These are phyloP conservation scores for Amia ocellicauda DNA, from an alignment of 2,113 vertebrate genomes.

Conservation along the genomic window DNA sequence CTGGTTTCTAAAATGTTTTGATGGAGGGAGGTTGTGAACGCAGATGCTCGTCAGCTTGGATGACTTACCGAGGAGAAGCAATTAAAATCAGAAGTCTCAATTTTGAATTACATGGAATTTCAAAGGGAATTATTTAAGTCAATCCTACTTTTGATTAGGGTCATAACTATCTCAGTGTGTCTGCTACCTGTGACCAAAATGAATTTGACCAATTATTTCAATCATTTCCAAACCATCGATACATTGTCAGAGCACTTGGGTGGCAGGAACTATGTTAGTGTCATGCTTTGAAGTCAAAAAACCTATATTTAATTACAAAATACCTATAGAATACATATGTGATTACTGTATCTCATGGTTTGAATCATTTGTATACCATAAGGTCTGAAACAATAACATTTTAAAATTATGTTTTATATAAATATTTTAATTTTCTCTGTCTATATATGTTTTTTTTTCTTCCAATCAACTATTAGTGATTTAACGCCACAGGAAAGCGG, in stretches of 20 bases:
- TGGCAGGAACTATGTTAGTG: conserved; percentile 33
- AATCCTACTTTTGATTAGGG: conserved; percentile 51
- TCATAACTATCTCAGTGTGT: conserved; percentile 25
- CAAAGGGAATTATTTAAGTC: conserved; percentile 61
- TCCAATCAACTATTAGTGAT: conserved; percentile 73
- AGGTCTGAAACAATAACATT: conserved; percentile 39
- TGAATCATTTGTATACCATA: conserved; percentile 29
- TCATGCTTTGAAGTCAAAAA: conserved; percentile 41
- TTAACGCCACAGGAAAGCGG: conserved; percentile 70
- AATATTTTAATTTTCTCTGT: conserved; percentile 40
- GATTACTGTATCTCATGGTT: conserved; percentile 39
- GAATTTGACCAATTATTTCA: conserved; percentile 49
- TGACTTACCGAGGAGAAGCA: conserved; percentile 31
- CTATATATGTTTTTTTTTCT: conserved; percentile 41
- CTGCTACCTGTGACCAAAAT: conserved; percentile 32
- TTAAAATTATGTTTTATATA: conserved; percentile 52
- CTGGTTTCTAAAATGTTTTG: not conserved
- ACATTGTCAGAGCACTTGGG: conserved; percentile 38
- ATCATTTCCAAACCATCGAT: conserved; percentile 38
- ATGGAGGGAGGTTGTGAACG: conserved; percentile 2
- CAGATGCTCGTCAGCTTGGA: conserved; percentile 1
- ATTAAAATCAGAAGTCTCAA: conserved; percentile 43
- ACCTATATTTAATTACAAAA: conserved; percentile 41
- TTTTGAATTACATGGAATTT: conserved; percentile 44
- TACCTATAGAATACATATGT: conserved; percentile 40